Evolutionary conservation across 2,797 vertebrate genomes (phyloP).

Genomic region (Lagothrix lagotricha): DNA sequence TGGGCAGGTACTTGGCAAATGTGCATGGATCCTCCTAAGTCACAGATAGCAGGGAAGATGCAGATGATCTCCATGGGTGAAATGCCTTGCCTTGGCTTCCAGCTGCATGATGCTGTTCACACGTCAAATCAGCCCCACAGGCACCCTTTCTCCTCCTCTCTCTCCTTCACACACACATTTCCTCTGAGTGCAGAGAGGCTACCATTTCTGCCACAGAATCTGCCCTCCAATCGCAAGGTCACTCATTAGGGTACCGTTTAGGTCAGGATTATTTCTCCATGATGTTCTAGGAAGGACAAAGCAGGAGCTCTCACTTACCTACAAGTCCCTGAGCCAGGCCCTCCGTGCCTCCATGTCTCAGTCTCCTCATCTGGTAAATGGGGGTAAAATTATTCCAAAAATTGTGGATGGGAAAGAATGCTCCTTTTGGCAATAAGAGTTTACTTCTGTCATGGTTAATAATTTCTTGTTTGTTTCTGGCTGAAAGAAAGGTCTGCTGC

Average conservation of each 20-base stretch:
- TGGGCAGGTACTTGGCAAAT: not conserved
- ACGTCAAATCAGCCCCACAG: not conserved
- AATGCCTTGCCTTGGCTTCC: not conserved
- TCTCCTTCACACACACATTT: not conserved
- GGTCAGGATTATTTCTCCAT: not conserved
- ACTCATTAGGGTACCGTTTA: not conserved
- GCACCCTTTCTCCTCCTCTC: not conserved
- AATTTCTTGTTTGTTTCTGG: not conserved
- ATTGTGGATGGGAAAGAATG: not conserved
- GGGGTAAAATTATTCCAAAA: not conserved
- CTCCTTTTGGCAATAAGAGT: not conserved
- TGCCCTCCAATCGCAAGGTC: not conserved
- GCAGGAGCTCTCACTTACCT: not conserved
- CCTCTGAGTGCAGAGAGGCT: not conserved
- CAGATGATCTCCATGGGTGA: fast-evolving
- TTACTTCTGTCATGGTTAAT: not conserved
- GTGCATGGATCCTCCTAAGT: not conserved
- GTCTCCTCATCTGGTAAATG: not conserved
- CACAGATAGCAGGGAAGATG: not conserved
- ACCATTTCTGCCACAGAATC: not conserved
- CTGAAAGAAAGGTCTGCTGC: not conserved
- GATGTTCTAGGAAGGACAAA: not conserved
- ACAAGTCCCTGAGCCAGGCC: not conserved
- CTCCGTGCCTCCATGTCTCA: not conserved
- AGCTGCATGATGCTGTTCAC: not conserved